A percentile compares a stretch with the other conserved stretches of the same genome.
These are phyloP conservation scores for Azorinus chamasolen DNA, from an alignment of 2,888 invertebrate genomes.

Conservation along the genomic window DNA sequence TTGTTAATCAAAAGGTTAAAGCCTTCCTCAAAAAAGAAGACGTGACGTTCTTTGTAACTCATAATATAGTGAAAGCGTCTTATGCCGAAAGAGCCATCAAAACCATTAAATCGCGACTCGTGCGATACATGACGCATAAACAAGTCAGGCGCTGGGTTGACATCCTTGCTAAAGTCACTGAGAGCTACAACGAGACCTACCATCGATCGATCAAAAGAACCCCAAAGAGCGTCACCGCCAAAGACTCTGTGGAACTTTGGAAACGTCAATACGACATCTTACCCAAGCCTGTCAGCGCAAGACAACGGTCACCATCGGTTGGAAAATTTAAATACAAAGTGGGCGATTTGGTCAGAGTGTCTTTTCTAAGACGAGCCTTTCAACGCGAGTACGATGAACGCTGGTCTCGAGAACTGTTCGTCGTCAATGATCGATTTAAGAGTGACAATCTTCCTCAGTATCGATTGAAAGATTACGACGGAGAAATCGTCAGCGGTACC, in stretches of 20 bases:
- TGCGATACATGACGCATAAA: slow-evolving; percentile 48
- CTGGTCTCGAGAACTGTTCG: slow-evolving; percentile 27
- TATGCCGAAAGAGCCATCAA: slow-evolving; percentile 52
- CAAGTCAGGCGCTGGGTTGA: slow-evolving; percentile 42
- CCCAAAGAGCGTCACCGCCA: slow-evolving; percentile 35
- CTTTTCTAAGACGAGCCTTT: slow-evolving; percentile 23
- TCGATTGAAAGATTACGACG: slow-evolving; percentile 22
- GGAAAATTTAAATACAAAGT: slow-evolving; percentile 21
- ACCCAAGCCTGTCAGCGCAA: slow-evolving; percentile 10
- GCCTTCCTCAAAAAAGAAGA: slow-evolving; percentile 6
- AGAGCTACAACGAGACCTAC: slow-evolving; percentile 43
- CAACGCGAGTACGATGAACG: slow-evolving; percentile 32
- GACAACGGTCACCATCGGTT: background rate
- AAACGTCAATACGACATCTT: slow-evolving; percentile 27
- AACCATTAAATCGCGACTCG: slow-evolving; percentile 40
- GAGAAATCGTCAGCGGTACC: background rate
- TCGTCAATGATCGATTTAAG: slow-evolving; percentile 35
- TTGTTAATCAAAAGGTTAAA: slow-evolving; percentile 31
- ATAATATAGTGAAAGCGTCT: slow-evolving; percentile 35
- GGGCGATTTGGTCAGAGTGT: slow-evolving; percentile 44
- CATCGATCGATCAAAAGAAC: slow-evolving; percentile 42
- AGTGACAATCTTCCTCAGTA: slow-evolving; percentile 35
- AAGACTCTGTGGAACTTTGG: slow-evolving; percentile 37
- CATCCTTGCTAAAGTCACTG: slow-evolving; percentile 18
- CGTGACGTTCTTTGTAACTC: slow-evolving; percentile 34